Percentiles rank a stretch among this genome's conserved stretches.
Conservation (phyloP, 2,797 vertebrate genomes). For the Cirrhinus molitorella region DNA sequence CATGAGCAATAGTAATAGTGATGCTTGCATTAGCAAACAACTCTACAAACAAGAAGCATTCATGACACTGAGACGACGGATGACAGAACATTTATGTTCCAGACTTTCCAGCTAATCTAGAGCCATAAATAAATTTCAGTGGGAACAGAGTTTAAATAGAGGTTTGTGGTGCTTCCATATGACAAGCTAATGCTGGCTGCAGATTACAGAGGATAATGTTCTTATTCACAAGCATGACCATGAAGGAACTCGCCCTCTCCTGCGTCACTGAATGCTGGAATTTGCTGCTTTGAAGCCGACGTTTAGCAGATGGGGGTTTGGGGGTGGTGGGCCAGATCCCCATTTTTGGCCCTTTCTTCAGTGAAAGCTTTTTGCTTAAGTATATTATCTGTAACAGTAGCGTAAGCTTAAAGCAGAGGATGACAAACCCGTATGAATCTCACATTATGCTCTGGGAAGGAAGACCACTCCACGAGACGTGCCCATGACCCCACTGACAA, state of each 20-base stretch:
- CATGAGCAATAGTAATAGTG: slow-evolving; percentile 1
- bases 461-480: slow-evolving; percentile 21
- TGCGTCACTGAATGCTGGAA: slow-evolving; percentile 47
- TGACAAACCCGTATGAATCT: slow-evolving; percentile 39
- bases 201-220: slow-evolving; percentile 55
- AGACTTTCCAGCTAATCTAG: slow-evolving; percentile 34
- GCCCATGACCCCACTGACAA: slow-evolving; percentile 38
- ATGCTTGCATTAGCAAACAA: slow-evolving; percentile 19
- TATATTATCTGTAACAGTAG: slow-evolving; percentile 53
- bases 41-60: slow-evolving; percentile 17
- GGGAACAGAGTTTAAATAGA: slow-evolving; percentile 31
- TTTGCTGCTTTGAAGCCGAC: slow-evolving; percentile 48
- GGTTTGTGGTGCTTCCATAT: slow-evolving; percentile 33
- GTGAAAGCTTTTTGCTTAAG: slow-evolving; percentile 42
- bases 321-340: slow-evolving; percentile 26
- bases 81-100: slow-evolving; percentile 26
- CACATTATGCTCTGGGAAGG: slow-evolving; percentile 44
- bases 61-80: slow-evolving; percentile 15
- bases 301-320: slow-evolving; percentile 12
- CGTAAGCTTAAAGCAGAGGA: slow-evolving; percentile 36
- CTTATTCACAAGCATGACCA: slow-evolving; percentile 55
- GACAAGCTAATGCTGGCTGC: slow-evolving; percentile 37
- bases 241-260: slow-evolving; percentile 41
- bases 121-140: slow-evolving; percentile 30
- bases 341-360: slow-evolving; percentile 40